A percentile compares a stretch with the other conserved stretches of the same genome.
phyloP scores from a whole-genome alignment of 2,113 vertebrate species.

The Tympanuchus pallidicinctus region DNA sequence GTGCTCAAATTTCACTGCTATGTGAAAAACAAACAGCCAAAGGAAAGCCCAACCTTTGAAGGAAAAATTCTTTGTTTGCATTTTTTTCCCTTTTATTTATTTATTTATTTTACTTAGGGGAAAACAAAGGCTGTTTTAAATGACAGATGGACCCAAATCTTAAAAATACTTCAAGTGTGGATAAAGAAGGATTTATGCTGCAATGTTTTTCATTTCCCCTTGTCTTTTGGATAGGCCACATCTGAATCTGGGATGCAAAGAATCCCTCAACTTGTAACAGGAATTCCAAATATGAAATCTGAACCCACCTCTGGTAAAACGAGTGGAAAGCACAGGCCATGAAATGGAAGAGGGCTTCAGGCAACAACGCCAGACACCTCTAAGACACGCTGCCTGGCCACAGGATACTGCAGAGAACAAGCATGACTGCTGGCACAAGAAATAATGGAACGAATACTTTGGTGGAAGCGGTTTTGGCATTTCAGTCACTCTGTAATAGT shows the following conservation, averaged over 20 bases:
- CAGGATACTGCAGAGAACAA: neutral
- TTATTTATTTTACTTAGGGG: neutral
- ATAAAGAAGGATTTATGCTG: constrained; percentile 38
- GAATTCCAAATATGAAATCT: constrained; percentile 56
- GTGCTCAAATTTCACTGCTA: constrained; percentile 48
- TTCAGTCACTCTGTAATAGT: neutral
- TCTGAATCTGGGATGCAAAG: constrained; percentile 38
- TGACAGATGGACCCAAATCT: neutral
- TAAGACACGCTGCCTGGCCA: neutral
- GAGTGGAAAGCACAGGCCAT: constrained; percentile 20
- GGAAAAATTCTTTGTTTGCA: constrained; percentile 42
- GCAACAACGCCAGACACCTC: neutral
- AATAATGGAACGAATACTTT: neutral
- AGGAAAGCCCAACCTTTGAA: constrained; percentile 21
- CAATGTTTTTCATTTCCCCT: constrained; percentile 40
- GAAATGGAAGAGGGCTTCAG: constrained; percentile 28
- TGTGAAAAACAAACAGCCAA: constrained; percentile 45
- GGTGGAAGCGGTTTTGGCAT: constrained; percentile 6
- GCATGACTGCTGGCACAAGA: constrained; percentile 1
- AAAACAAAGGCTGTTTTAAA: neutral
- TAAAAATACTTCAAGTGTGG: neutral
- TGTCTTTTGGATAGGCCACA: neutral
- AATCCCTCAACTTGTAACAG: constrained; percentile 31
- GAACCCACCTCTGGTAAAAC: constrained; percentile 18
- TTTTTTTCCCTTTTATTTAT: neutral